phyloP scores from a whole-genome alignment of 2,113 vertebrate genomes.

The Rhinoderma darwinii region DNA sequence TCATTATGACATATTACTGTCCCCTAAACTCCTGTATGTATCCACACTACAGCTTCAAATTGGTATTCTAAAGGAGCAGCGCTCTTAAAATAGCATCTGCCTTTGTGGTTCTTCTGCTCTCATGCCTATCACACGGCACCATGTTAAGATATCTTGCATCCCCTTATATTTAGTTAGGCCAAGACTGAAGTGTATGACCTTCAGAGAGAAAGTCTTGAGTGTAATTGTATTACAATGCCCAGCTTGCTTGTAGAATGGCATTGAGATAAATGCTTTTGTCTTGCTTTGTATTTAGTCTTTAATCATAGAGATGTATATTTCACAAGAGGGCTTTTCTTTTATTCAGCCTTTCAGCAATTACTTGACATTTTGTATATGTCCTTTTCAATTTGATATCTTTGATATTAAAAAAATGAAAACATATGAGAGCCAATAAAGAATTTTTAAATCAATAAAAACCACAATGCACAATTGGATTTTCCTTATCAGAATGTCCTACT shows the following conservation, averaged over 20 bases:
- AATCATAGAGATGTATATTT: conserved; percentile 36
- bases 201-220: conserved; percentile 27
- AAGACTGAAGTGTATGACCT: conserved; percentile 39
- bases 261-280: conserved; percentile 45
- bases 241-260: conserved; percentile 15
- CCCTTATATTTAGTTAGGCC: conserved; percentile 7
- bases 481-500: not conserved
- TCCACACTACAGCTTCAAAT: not conserved
- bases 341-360: conserved; percentile 22
- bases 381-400: conserved; percentile 33
- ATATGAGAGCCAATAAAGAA: not conserved
- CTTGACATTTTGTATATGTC: conserved; percentile 12
- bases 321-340: conserved; percentile 36
- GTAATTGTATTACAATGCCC: conserved; percentile 44
- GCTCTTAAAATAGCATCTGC: conserved; percentile 2
- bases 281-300: conserved; percentile 33
- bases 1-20: not conserved
- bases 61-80: not conserved
- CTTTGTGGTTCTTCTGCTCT: not conserved
- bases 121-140: conserved; percentile 9
- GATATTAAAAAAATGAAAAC: conserved; percentile 14
- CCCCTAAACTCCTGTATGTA: not conserved
- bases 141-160: conserved; percentile 24
- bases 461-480: not conserved
- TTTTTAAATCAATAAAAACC: conserved; percentile 11